Evolutionary conservation across 2,113 vertebrate species (phyloP).

Genomic region (Globicephala melas): DNA sequence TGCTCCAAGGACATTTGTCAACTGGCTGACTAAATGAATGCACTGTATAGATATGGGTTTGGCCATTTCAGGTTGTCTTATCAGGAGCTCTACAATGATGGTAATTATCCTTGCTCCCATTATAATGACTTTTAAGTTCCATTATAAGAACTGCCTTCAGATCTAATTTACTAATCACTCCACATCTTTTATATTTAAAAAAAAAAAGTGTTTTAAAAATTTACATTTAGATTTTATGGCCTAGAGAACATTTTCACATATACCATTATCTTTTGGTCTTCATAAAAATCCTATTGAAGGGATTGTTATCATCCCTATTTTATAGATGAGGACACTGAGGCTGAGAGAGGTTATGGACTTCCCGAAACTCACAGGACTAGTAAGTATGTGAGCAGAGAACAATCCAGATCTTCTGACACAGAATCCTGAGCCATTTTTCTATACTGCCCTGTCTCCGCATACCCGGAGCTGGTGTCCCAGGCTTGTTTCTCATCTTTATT

Average conservation of each 20-base stretch:
- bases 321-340: not conserved
- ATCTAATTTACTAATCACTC: not conserved
- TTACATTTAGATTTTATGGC: not conserved
- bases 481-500: not conserved
- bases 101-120: not conserved
- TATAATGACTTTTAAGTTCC: not conserved
- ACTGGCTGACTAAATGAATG: not conserved
- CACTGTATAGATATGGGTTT: not conserved
- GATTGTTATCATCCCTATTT: not conserved
- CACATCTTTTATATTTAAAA: not conserved
- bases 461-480: not conserved
- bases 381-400: not conserved
- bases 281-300: not conserved
- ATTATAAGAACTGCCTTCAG: not conserved
- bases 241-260: not conserved
- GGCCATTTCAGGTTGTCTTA: not conserved
- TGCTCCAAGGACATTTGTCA: not conserved
- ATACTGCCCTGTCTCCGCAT: rapidly evolving
- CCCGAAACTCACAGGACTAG: not conserved
- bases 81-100: not conserved
- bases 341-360: not conserved
- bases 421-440: not conserved
- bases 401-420: not conserved
- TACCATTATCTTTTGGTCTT: not conserved
- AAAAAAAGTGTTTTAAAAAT: not conserved